Percentiles rank a stretch among this genome's conserved stretches.
These are phyloP conservation scores for Drosophila quadrilineata DNA, from an alignment of 1,140 invertebrate genomes.

Conservation along the genomic window DNA sequence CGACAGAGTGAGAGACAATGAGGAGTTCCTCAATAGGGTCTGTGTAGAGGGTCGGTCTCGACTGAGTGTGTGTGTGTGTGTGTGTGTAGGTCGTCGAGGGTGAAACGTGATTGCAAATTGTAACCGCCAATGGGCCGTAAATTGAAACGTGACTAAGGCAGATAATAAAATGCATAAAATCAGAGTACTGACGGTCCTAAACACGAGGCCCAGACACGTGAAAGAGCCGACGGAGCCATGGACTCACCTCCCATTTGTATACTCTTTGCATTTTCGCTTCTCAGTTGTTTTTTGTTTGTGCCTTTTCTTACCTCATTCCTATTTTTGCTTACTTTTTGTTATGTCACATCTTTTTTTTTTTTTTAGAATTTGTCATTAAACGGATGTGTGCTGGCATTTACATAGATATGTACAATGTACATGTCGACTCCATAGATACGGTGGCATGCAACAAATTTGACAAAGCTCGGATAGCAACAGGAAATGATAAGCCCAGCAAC, in stretches of 20 bases:
- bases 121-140: constrained; percentile 81
- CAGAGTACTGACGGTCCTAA: constrained; percentile 68
- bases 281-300: constrained; percentile 24
- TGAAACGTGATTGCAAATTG: constrained; percentile 80
- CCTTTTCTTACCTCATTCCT: too few relatives aligned
- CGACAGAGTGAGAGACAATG: neutral
- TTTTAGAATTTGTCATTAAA: constrained; percentile 65
- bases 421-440: neutral
- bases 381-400: constrained; percentile 42
- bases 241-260: constrained; percentile 33
- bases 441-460: neutral
- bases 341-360: constrained; percentile 13
- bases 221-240: constrained; percentile 16
- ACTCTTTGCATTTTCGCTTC: too few relatives aligned
- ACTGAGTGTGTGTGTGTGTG: too few relatives aligned
- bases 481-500: constrained; percentile 8
- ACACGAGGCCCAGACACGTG: constrained; percentile 57
- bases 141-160: constrained; percentile 81
- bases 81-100: constrained; percentile 11
- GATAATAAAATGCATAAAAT: constrained; percentile 81
- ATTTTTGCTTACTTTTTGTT: neutral
- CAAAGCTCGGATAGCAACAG: neutral
- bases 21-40: constrained; percentile 11
- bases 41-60: too few relatives aligned
- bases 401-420: constrained; percentile 21